phyloP scores from a whole-genome alignment of 1,140 invertebrate genomes.

The Drosophila mojavensis region DNA sequence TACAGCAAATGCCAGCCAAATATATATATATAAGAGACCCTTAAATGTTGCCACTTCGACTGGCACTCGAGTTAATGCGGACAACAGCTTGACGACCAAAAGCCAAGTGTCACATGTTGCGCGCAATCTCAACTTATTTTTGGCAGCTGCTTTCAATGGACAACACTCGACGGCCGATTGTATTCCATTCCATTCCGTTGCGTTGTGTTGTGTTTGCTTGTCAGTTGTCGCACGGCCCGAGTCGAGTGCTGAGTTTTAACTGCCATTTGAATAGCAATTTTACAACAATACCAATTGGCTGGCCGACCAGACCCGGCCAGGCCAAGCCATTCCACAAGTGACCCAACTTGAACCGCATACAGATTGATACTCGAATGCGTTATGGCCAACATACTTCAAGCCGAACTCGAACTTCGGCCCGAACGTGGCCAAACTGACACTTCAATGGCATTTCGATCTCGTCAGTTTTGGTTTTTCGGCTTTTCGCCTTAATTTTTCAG shows the following conservation, averaged over 20 bases:
- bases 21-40: neutral
- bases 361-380: slow-evolving; percentile 16
- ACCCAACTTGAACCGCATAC: slow-evolving; percentile 23
- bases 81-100: neutral
- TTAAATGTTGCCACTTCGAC: slow-evolving; percentile 6
- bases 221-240: slow-evolving; percentile 23
- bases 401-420: neutral
- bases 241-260: slow-evolving; percentile 20
- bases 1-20: too few species aligned
- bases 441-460: slow-evolving; percentile 44
- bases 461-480: slow-evolving; percentile 18
- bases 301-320: too few species aligned
- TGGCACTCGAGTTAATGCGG: slow-evolving; percentile 21
- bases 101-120: slow-evolving; percentile 13
- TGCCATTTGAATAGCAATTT: slow-evolving; percentile 16
- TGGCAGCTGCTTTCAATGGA: slow-evolving; percentile 31
- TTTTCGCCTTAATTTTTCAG: slow-evolving; percentile 55
- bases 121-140: slow-evolving; percentile 34
- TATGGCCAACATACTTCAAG: slow-evolving; percentile 6
- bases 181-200: neutral
- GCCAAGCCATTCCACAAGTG: slow-evolving; percentile 9
- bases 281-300: slow-evolving; percentile 8
- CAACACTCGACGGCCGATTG: slow-evolving; percentile 13
- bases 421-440: slow-evolving; percentile 25
- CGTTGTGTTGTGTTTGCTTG: slow-evolving; percentile 12